Conservation (phyloP, 2,113 vertebrate species). For the Pterocles orientalis region DNA sequence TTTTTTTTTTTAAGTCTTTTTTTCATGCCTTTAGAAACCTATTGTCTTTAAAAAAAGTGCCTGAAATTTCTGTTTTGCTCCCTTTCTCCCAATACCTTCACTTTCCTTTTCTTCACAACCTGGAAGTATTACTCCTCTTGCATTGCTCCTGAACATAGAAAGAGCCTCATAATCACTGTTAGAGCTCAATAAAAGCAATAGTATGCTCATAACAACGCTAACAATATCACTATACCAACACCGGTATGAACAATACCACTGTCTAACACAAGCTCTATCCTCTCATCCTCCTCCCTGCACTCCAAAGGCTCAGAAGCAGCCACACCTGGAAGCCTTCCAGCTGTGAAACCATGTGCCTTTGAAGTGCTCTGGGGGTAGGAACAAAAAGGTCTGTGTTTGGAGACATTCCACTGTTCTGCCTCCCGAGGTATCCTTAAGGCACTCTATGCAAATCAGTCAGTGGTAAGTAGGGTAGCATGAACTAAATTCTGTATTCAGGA, state of each 20-base stretch:
- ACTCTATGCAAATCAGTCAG: slow-evolving; percentile 37
- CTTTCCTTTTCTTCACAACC: neutral
- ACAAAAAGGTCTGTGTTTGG: neutral
- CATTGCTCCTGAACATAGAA: neutral
- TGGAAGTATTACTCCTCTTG: neutral
- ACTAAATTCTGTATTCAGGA: slow-evolving; percentile 4
- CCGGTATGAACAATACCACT: neutral
- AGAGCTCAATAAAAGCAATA: neutral
- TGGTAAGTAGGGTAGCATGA: slow-evolving; percentile 8
- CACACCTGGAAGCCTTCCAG: neutral
- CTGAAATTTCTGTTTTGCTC: neutral
- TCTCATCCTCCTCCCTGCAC: neutral
- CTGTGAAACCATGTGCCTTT: neutral
- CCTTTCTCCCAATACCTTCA: neutral
- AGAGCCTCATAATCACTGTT: neutral
- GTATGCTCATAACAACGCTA: neutral
- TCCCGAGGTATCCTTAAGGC: neutral
- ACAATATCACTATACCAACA: neutral
- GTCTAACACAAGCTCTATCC: neutral
- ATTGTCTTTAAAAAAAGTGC: neutral
- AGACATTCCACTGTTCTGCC: neutral
- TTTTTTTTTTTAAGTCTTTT: neutral
- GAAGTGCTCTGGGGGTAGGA: neutral
- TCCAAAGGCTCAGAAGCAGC: neutral
- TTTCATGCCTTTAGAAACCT: neutral